phyloP scores from a whole-genome alignment of 2,113 vertebrate species.

The Pelobates fuscus region DNA sequence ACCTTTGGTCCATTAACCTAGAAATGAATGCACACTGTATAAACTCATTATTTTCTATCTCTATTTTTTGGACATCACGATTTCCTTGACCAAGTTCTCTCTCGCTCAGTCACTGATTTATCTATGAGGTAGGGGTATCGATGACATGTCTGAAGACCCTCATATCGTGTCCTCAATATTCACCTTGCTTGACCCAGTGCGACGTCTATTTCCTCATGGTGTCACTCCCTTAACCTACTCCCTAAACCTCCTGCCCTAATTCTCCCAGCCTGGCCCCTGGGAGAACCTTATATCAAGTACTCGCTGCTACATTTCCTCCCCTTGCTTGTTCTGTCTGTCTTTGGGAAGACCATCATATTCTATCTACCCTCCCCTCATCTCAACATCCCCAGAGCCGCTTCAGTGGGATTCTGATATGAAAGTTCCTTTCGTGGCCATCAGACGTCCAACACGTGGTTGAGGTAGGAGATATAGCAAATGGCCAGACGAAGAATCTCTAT shows the following conservation, averaged over 20 bases:
- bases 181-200: no score
- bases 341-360: not conserved
- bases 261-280: not conserved
- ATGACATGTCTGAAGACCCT: no score
- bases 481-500: slow-evolving; percentile 83
- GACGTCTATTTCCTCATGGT: no score
- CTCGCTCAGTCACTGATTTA: no score
- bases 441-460: slow-evolving; percentile 85
- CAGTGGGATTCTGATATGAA: no score
- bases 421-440: slow-evolving; percentile 57
- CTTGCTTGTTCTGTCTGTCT: no score
- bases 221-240: no score
- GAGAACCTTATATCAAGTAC: not conserved
- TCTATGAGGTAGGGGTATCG: no score
- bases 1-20: slow-evolving; percentile 40
- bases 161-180: no score
- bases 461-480: slow-evolving; percentile 86
- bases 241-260: no score
- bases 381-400: not conserved
- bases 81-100: not conserved
- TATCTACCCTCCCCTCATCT: not conserved
- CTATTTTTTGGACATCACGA: not conserved
- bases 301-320: no score
- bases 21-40: slow-evolving; percentile 21
- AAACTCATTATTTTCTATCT: slow-evolving; percentile 8